A percentile compares a stretch with the other conserved stretches of the same genome.
Conservation (phyloP, 2,797 vertebrate genomes). For the Acestrorhynchus altus region DNA sequence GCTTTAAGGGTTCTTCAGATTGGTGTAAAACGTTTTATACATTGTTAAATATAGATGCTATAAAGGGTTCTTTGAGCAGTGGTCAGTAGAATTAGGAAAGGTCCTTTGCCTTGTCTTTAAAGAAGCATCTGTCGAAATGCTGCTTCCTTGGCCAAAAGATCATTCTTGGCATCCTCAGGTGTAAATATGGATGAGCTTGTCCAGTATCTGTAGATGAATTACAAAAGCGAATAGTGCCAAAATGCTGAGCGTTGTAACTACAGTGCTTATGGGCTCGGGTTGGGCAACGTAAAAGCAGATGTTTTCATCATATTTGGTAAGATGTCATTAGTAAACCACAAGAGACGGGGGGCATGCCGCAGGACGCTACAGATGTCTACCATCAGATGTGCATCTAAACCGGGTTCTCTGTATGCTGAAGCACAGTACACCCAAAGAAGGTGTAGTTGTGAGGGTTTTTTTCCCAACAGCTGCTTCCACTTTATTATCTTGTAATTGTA, state of each 20-base stretch:
- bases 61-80: too few species aligned
- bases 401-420: background rate
- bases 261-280: background rate
- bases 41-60: too few species aligned
- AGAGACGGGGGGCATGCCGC: background rate
- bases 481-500: background rate
- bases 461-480: background rate
- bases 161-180: too few species aligned
- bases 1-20: too few species aligned
- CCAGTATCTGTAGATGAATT: too few species aligned
- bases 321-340: slow-evolving; percentile 1
- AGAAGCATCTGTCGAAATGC: too few species aligned
- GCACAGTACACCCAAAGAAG: background rate
- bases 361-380: background rate
- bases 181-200: too few species aligned
- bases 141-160: too few species aligned
- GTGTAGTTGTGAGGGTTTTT: background rate
- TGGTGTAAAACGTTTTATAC: too few species aligned
- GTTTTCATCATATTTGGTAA: background rate
- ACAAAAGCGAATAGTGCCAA: background rate
- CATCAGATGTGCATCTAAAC: background rate
- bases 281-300: background rate
- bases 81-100: too few species aligned
- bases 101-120: too few species aligned
- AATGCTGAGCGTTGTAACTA: background rate